These are phyloP conservation scores for Hirtodrosophila trivittata DNA, from an alignment of 2,888 invertebrate genomes.

Conservation along the genomic window DNA sequence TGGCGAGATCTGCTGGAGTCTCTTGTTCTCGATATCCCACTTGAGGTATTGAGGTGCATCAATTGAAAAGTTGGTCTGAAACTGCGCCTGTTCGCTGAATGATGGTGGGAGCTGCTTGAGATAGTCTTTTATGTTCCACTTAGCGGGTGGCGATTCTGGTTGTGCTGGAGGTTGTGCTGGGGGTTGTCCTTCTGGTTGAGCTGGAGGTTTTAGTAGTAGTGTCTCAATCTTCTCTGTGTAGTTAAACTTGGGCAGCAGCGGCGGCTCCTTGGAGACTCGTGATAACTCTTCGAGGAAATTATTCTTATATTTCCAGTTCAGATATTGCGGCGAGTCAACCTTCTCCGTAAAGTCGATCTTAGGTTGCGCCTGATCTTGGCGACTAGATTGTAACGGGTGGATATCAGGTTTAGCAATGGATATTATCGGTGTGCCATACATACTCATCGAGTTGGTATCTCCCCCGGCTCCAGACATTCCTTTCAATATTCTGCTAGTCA, in stretches of 20 bases:
- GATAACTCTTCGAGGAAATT: not conserved
- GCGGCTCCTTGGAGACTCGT: too few species aligned
- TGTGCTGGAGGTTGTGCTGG: too few species aligned
- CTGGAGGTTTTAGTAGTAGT: too few species aligned
- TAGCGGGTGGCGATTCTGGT: too few species aligned
- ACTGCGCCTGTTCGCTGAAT: constrained; percentile 14
- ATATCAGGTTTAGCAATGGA: constrained; percentile 30
- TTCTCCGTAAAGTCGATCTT: too few species aligned
- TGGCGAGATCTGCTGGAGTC: constrained; percentile 31
- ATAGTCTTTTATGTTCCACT: too few species aligned
- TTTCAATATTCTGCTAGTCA: not conserved
- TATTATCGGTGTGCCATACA: constrained; percentile 18
- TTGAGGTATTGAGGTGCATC: constrained; percentile 53
- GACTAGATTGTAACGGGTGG: constrained; percentile 27
- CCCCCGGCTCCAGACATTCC: not conserved
- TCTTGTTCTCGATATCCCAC: constrained; percentile 52
- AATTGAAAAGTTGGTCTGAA: constrained; percentile 10
- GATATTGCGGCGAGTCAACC: too few species aligned
- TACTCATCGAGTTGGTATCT: constrained; percentile 20
- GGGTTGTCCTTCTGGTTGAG: too few species aligned
- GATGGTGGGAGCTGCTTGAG: too few species aligned
- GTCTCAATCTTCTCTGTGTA: too few species aligned
- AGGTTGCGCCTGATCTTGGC: constrained; percentile 5
- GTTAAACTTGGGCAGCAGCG: too few species aligned
- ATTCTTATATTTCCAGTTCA: too few species aligned